Evolutionary conservation across 2,113 vertebrate species (phyloP), one percentile per base, ranked within the genome.

Genomic region (Melanocharis versteri): DNA sequence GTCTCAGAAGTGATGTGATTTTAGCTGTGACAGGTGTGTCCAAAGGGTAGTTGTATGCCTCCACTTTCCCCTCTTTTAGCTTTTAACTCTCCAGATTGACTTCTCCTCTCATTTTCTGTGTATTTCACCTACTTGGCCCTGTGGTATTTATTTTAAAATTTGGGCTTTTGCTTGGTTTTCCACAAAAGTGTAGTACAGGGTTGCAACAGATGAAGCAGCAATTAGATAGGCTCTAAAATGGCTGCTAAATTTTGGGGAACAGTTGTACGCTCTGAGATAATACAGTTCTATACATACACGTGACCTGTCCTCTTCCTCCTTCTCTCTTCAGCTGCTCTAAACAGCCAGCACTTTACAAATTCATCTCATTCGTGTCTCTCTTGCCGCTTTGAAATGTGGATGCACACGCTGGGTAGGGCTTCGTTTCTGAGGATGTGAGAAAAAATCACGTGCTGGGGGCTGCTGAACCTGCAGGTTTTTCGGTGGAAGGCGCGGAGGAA

Each of bases 371-470:
- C 3, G 9, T 27, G 37, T 45, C 24, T 53, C 42, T 72, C 7
- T 20, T 4, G 27, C 27, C 50, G 45, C 31, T 47, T 19, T 37
- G 39, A 39, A 24, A 19, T 1, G 9, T 53, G 71, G 48, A 4
- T 66, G 58, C 30, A 2, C 2, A 10, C 22, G 1, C 26, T 21
- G 68, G 28, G 20, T 15, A 31, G 33, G 58, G 44, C 57, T 65
- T 58, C 1, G 0, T n/a, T 30, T 61, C 76, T 56, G 48, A 71
- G 77, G 60, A 37, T 66, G 51, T 58, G 76, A 60, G 51, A 35
- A 44, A 42, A 4, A 17, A 1, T 10, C 37, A 0, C 0, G 0
- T 66, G 54, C 48, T 1, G 9, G 11, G 19, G 15, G 44, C 44
- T 83, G 75, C 31, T 2, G 3, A 72, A 18, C 7, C 13, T 5